Evolutionary conservation across 2,888 invertebrate genomes (phyloP).

Genomic region (Cerastoderma edule): DNA sequence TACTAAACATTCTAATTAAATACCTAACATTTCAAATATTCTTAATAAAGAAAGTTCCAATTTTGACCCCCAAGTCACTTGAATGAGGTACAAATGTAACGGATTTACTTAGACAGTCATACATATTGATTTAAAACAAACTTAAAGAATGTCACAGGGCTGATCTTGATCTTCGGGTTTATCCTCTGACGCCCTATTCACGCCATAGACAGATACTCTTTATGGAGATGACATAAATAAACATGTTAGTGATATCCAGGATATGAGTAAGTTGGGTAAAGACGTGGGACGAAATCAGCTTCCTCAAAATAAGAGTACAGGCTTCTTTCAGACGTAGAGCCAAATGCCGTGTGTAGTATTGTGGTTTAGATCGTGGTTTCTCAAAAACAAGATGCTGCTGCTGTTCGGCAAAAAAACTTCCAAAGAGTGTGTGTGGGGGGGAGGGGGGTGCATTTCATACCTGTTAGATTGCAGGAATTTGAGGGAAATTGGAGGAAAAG

Average conservation of each 20-base stretch:
- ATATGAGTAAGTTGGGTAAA: conserved; percentile 30
- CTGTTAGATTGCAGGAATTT: no score
- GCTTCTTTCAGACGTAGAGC: conserved; percentile 12
- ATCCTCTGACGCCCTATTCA: conserved; percentile 27
- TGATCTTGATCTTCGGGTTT: conserved; percentile 34
- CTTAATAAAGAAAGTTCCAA: no score
- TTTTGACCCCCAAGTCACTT: no score
- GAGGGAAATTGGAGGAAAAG: conserved; percentile 47
- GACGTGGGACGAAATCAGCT: neutral
- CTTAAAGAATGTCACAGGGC: no score
- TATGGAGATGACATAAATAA: conserved; percentile 43
- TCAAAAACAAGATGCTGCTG: neutral
- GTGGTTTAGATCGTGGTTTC: conserved; percentile 11
- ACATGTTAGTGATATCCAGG: conserved; percentile 46
- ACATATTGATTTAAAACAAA: no score
- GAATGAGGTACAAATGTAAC: no score
- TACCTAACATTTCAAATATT: no score
- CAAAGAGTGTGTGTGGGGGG: conserved; percentile 29
- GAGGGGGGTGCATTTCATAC: conserved; percentile 23
- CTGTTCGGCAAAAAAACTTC: neutral
- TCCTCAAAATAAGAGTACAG: conserved; percentile 14
- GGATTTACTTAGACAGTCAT: no score
- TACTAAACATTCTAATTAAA: no score
- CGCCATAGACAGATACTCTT: conserved; percentile 36
- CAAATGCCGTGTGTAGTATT: conserved; percentile 11